These are phyloP conservation scores for Brachyptera putata DNA, from an alignment of 2,888 invertebrate genomes.

Conservation along the genomic window DNA sequence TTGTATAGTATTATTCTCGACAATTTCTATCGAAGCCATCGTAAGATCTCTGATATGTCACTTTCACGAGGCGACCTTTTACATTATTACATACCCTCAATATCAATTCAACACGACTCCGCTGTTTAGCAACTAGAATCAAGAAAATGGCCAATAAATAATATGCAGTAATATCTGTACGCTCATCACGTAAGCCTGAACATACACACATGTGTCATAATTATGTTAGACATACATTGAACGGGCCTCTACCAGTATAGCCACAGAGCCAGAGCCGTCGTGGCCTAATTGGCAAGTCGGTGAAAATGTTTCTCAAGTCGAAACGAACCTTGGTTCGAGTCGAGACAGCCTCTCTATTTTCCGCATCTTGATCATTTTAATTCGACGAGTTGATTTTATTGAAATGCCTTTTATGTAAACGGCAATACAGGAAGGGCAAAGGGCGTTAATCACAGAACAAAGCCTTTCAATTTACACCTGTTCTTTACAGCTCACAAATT, in stretches of 20 bases:
- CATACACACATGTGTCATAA: too few relatives aligned
- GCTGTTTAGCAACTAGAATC: too few relatives aligned
- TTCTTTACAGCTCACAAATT: neutral
- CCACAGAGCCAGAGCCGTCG: neutral
- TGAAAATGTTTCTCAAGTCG: neutral
- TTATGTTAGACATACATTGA: too few relatives aligned
- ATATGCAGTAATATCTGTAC: too few relatives aligned
- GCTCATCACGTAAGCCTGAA: too few relatives aligned
- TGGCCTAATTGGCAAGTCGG: slow-evolving; percentile 20
- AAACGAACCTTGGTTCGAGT: neutral
- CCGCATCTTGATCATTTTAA: neutral
- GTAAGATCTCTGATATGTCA: too few relatives aligned
- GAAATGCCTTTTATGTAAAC: neutral
- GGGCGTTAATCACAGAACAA: neutral
- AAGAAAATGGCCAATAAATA: too few relatives aligned
- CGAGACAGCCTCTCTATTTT: neutral
- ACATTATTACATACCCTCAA: neutral
- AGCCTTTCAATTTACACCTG: neutral
- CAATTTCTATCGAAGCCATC: too few relatives aligned
- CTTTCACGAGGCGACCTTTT: neutral
- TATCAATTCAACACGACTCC: too few relatives aligned
- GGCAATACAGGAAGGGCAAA: neutral
- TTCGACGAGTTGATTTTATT: neutral
- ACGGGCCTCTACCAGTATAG: neutral
- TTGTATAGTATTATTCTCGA: too few relatives aligned